These are phyloP conservation scores for Laothoe populi DNA, from an alignment of 2,888 invertebrate species.

Conservation along the genomic window DNA sequence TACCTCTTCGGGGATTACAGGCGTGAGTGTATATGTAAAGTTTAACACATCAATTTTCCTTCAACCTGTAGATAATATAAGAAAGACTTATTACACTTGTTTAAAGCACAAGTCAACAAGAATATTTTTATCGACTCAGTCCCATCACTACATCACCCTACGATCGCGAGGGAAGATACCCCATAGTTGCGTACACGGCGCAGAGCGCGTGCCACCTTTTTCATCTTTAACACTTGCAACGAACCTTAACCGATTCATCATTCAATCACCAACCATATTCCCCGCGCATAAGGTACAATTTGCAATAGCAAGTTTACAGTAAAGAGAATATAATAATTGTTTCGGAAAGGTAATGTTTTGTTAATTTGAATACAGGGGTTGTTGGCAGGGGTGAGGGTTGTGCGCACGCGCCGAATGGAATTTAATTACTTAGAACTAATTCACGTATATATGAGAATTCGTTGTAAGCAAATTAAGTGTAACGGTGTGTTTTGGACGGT, in stretches of 20 bases:
- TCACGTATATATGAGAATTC: slow-evolving; percentile 66
- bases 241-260: slow-evolving; percentile 38
- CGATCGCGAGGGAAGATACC: slow-evolving; percentile 79
- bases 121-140: slow-evolving; percentile 34
- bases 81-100: too few species aligned
- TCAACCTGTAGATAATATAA: too few species aligned
- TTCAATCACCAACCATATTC: slow-evolving; percentile 37
- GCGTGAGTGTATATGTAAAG: too few species aligned
- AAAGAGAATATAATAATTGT: slow-evolving; percentile 28
- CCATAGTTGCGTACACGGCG: slow-evolving; percentile 60
- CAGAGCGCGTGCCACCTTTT: slow-evolving; percentile 82
- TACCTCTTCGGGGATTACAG: too few species aligned
- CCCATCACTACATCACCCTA: slow-evolving; percentile 62
- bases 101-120: too few species aligned
- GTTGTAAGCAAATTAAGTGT: slow-evolving; percentile 47
- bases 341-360: slow-evolving; percentile 73
- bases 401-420: slow-evolving; percentile 78
- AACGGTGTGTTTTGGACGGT: background rate
- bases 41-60: too few species aligned
- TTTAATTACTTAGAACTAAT: slow-evolving; percentile 84
- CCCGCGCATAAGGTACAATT: slow-evolving; percentile 27
- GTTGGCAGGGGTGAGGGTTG: slow-evolving; percentile 61
- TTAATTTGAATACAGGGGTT: slow-evolving; percentile 80
- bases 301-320: background rate
- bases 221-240: slow-evolving; percentile 71